Conservation (phyloP, 2,797 vertebrate genomes). For the Gymnocypris eckloni region DNA sequence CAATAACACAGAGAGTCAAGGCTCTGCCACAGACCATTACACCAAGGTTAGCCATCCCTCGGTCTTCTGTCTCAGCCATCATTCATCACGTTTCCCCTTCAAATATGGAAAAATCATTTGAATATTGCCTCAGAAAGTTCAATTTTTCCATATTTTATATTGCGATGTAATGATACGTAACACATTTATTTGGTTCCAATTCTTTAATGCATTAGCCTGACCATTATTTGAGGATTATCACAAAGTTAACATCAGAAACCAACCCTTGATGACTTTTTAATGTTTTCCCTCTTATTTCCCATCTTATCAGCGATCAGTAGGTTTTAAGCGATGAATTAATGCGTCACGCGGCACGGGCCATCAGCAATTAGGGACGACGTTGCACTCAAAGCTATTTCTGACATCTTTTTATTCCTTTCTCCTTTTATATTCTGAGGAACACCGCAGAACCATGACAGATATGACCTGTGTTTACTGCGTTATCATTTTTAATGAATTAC, state of each 20-base stretch:
- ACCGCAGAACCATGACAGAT: constrained; percentile 24
- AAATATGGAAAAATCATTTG: constrained; percentile 60
- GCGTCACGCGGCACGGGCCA: constrained; percentile 42
- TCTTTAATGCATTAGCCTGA: constrained; percentile 62
- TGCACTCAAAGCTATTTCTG: constrained; percentile 49
- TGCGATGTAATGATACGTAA: constrained; percentile 59
- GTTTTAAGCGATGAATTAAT: constrained; percentile 53
- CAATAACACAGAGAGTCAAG: constrained; percentile 48
- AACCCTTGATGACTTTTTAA: constrained; percentile 60
- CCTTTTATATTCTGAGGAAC: constrained; percentile 41
- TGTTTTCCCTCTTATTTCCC: constrained; percentile 26
- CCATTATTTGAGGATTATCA: constrained; percentile 64
- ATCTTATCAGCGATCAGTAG: constrained; percentile 49
- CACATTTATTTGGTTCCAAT: constrained; percentile 52
- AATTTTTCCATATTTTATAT: constrained; percentile 46
- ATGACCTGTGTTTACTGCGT: constrained; percentile 45
- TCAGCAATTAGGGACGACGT: constrained; percentile 49
- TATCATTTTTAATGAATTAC: constrained; percentile 49
- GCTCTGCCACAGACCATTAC: constrained; percentile 51
- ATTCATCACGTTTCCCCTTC: constrained; percentile 41
- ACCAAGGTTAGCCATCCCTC: constrained; percentile 41
- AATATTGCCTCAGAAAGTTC: constrained; percentile 56
- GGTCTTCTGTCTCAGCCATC: constrained; percentile 35
- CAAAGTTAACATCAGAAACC: constrained; percentile 54
- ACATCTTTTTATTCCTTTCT: constrained; percentile 10